These are phyloP conservation scores for Mactra quadrangularis DNA, from an alignment of 1,140 invertebrate genomes.

Conservation along the genomic window DNA sequence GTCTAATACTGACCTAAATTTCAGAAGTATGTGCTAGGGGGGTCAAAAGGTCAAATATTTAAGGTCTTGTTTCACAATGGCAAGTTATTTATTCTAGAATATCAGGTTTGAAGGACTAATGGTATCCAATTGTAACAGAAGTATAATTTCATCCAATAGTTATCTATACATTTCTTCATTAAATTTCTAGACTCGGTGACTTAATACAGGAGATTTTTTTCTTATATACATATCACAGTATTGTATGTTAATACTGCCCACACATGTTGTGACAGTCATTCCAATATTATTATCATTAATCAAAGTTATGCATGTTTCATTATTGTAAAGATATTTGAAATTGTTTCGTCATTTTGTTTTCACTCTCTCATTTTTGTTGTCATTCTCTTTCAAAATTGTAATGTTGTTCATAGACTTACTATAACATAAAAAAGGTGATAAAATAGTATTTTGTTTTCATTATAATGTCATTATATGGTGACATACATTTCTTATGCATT, in stretches of 20 bases:
- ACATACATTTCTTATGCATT: too few relatives aligned
- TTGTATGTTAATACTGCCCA: constrained; percentile 55
- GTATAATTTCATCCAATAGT: background rate
- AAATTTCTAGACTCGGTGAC: background rate
- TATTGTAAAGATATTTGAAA: background rate
- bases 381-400: background rate
- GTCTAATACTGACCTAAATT: background rate
- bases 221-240: constrained; percentile 63
- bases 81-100: background rate
- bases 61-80: background rate
- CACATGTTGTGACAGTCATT: constrained; percentile 55
- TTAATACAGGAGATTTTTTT: constrained; percentile 1
- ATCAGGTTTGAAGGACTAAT: background rate
- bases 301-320: constrained; percentile 38
- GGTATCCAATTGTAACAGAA: background rate
- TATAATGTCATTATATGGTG: background rate
- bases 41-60: background rate
- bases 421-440: background rate
- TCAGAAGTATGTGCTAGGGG: background rate
- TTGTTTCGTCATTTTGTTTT: background rate
- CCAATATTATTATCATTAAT: constrained; percentile 36
- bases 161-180: background rate
- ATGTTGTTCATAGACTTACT: background rate
- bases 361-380: background rate
- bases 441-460: background rate